phyloP scores from a whole-genome alignment of 2,888 invertebrate species.

The Drosophila prolongata region DNA sequence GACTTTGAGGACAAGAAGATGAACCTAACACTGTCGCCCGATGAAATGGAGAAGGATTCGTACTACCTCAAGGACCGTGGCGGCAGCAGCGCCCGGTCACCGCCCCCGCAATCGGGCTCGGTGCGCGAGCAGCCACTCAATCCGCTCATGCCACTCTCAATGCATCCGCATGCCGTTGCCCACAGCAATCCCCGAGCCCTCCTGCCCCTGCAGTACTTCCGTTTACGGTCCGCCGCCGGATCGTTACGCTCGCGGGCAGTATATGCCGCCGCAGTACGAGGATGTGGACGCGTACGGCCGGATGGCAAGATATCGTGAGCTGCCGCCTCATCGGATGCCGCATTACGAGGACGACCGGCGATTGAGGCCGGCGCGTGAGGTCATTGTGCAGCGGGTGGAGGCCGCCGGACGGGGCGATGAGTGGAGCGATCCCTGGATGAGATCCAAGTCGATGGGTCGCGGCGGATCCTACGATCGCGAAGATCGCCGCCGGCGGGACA shows the following conservation, averaged over 20 bases:
- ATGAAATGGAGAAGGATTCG: constrained; percentile 90
- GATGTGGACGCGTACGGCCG: constrained; percentile 84
- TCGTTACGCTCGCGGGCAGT: constrained; percentile 74
- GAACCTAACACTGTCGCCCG: constrained; percentile 91
- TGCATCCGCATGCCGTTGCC: constrained; percentile 38
- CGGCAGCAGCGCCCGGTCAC: constrained; percentile 43
- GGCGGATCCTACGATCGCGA: constrained; percentile 81
- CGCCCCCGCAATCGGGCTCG: constrained; percentile 41
- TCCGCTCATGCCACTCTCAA: constrained; percentile 22
- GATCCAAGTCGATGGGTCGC: constrained; percentile 88
- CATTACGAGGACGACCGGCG: constrained; percentile 87
- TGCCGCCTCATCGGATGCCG: constrained; percentile 86
- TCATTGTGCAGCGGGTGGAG: constrained; percentile 90
- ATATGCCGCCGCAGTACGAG: constrained; percentile 79
- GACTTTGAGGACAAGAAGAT: constrained; percentile 98
- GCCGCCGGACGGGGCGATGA: constrained; percentile 89
- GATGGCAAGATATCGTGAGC: constrained; percentile 85
- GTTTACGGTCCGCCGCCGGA: constrained; percentile 83
- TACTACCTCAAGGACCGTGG: constrained; percentile 88
- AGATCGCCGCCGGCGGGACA: constrained; percentile 81
- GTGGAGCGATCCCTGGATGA: constrained; percentile 98
- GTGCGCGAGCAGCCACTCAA: constrained; percentile 74
- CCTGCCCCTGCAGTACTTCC: constrained; percentile 52
- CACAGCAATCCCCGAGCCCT: constrained; percentile 57
- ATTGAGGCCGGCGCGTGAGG: constrained; percentile 89